Evolutionary conservation across 2,888 invertebrate genomes (phyloP), one percentile per base, ranked within the genome.

Genomic region (Alviniconcha strummeri): DNA sequence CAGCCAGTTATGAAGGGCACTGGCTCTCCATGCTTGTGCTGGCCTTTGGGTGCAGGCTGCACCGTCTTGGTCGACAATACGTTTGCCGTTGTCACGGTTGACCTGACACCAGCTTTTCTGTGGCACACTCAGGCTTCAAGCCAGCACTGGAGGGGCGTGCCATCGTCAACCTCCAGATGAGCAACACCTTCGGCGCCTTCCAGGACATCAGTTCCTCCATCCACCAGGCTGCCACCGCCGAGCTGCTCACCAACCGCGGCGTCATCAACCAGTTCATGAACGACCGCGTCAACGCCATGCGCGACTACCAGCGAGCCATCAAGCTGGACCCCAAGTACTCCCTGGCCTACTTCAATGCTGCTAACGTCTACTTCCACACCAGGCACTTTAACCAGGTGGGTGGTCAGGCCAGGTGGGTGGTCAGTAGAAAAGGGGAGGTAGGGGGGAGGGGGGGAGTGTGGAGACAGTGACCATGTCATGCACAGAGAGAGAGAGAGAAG

Each of bases 341-440:
- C 6, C 88, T 94, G 83, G 93, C 94, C 19, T 93, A 93, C 90
- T 94, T 92, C 89, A 94, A 94, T 88, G 93, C 93, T 77, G 94
- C 90, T 54, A 94, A 93, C 88, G 89, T 94, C 56, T 93, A 93
- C 88, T 93, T 93, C 90, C 91, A 92, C 83, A 90, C 89, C 11
- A 87, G 92, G 71, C 93, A 93, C 85, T 93, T 92, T 86, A 90
- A 89, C 86, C 92, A 93, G 92, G 93, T 92, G 78, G 82, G 80
- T 69, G 52, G 1, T 55, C 36, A 36, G 36, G 36, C 0, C 36
- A 11, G 11, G 13, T 1, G 11, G 11, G 52, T 1, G 11, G 13
- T n/a, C 15, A 11, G 52, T 74, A 36, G 36, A 36, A 36, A 36
- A 36, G 36, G 36, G 36, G 36, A 36, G 36, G 36, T 36, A 3